A percentile compares a stretch with the other conserved stretches of the same genome.
Conservation (phyloP, 1,140 invertebrate genomes). For the Cotesia vestalis region DNA sequence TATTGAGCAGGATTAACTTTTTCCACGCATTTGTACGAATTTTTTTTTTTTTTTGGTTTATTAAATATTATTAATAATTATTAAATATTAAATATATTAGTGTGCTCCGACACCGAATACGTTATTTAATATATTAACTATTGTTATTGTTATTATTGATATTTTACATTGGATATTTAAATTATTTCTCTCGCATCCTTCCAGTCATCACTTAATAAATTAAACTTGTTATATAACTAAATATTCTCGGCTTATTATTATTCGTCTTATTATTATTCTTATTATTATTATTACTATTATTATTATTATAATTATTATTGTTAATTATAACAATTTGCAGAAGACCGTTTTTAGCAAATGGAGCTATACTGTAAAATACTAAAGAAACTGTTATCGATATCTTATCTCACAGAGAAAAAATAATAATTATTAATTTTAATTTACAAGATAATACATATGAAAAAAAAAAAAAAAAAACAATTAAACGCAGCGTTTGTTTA, state of each 20-base stretch:
- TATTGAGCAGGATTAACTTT: too few relatives aligned
- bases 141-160: slow-evolving; percentile 1
- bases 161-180: slow-evolving; percentile 24
- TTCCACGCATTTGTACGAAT: neutral
- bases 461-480: too few relatives aligned
- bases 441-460: too few relatives aligned
- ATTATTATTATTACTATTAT: too few relatives aligned
- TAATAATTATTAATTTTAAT: too few relatives aligned
- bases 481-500: neutral
- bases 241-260: neutral
- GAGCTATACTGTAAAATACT: slow-evolving; percentile 27
- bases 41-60: slow-evolving; percentile 7
- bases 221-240: slow-evolving; percentile 24
- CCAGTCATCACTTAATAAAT: slow-evolving; percentile 28
- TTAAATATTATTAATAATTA: too few relatives aligned
- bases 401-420: neutral
- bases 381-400: slow-evolving; percentile 3
- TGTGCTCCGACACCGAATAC: slow-evolving; percentile 1
- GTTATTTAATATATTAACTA: slow-evolving; percentile 1
- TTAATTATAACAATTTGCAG: neutral
- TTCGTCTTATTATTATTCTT: too few relatives aligned
- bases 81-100: too few relatives aligned
- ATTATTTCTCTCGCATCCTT: slow-evolving; percentile 23
- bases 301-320: neutral
- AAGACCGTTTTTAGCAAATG: slow-evolving; percentile 6